Conservation (phyloP, 2,797 vertebrate genomes). For the Coregonus suidteri region DNA sequence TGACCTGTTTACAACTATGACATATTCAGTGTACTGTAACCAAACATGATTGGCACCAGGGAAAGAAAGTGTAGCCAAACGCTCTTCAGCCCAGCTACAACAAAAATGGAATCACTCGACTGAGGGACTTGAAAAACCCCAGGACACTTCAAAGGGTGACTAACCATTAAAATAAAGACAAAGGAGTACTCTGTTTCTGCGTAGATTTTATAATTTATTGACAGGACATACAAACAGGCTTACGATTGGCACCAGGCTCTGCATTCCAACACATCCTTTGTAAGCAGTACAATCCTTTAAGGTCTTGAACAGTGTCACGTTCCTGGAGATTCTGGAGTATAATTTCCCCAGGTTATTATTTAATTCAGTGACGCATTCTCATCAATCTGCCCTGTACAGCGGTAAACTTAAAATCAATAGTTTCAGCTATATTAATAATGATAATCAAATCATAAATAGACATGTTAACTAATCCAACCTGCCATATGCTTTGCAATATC, state of each 20-base stretch:
- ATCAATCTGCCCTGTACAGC: slow-evolving; percentile 19
- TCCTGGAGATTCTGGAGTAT: slow-evolving; percentile 19
- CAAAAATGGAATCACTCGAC: too few relatives aligned
- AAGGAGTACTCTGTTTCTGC: too few relatives aligned
- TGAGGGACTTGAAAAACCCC: too few relatives aligned
- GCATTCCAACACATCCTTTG: not conserved
- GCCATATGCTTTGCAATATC: not conserved
- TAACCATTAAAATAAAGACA: too few relatives aligned
- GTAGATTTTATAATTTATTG: too few relatives aligned
- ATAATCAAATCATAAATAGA: not conserved
- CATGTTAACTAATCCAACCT: not conserved
- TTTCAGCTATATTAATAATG: not conserved
- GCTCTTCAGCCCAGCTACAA: too few relatives aligned
- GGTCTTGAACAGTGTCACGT: slow-evolving; percentile 18
- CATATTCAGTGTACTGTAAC: slow-evolving; percentile 10
- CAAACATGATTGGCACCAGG: too few relatives aligned
- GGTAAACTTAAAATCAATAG: not conserved
- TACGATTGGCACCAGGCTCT: not conserved
- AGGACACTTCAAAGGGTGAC: too few relatives aligned
- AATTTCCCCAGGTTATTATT: slow-evolving; percentile 38
- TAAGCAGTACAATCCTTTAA: not conserved
- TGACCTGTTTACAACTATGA: slow-evolving; percentile 32
- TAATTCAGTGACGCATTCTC: slow-evolving; percentile 42
- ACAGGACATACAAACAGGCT: too few relatives aligned
- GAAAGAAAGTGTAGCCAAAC: too few relatives aligned